phyloP scores from a whole-genome alignment of 2,113 vertebrate species.

The Pardalotus punctatus region DNA sequence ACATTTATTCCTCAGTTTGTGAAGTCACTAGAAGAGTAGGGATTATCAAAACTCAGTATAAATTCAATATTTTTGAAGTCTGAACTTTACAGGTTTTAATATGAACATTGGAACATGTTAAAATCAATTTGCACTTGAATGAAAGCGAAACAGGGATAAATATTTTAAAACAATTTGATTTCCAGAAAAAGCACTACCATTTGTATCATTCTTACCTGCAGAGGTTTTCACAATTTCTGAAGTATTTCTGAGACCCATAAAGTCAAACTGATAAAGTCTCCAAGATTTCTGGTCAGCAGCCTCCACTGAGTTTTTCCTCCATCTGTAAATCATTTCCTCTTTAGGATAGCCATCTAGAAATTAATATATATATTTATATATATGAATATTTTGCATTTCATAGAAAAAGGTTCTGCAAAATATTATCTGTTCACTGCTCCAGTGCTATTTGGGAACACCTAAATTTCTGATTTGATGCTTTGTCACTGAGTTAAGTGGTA shows the following conservation, averaged over 20 bases:
- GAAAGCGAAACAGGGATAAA: background rate
- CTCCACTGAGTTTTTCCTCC: constrained; percentile 95
- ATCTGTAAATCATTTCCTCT: constrained; percentile 96
- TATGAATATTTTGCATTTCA: background rate
- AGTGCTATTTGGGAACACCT: background rate
- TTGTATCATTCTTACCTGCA: constrained; percentile 79
- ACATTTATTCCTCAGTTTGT: background rate
- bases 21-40: background rate
- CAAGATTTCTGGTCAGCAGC: constrained; percentile 94
- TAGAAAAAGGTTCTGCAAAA: background rate
- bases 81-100: background rate
- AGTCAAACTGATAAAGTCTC: constrained; percentile 97
- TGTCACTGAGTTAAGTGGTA: background rate
- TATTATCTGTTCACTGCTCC: background rate
- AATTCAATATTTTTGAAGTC: background rate
- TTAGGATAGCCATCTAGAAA: constrained; percentile 94
- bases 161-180: background rate
- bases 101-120: background rate
- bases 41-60: background rate
- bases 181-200: background rate
- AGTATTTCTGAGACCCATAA: constrained; percentile 94
- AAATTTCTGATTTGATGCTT: background rate
- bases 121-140: background rate
- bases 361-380: background rate
- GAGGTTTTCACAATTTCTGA: constrained; percentile 87